phyloP scores from a whole-genome alignment of 2,888 invertebrate genomes.

The Dasypolia templi region DNA sequence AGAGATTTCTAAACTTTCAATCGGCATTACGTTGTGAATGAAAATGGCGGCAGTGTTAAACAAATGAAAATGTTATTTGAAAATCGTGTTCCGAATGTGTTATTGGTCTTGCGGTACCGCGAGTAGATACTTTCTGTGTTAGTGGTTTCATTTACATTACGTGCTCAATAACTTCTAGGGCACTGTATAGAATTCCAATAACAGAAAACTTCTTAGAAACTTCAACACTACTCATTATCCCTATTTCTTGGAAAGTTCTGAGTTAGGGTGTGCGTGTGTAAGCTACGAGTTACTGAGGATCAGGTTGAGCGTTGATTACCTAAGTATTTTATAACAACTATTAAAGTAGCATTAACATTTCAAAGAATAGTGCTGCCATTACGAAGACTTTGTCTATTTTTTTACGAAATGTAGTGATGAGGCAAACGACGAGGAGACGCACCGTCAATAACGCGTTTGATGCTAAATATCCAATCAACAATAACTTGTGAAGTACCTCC shows the following conservation, averaged over 20 bases:
- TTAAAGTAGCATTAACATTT: conserved; percentile 58
- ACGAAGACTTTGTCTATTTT: conserved; percentile 33
- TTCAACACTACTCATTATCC: conserved; percentile 7
- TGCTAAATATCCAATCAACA: conserved; percentile 51
- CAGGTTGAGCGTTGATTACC: conserved; percentile 38
- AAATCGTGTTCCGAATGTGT: conserved; percentile 70
- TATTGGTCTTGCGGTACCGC: conserved; percentile 60
- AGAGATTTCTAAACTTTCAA: conserved; percentile 67
- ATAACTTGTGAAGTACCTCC: conserved; percentile 33
- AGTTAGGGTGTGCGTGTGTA: conserved; percentile 24
- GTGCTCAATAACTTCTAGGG: conserved; percentile 47
- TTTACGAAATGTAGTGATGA: conserved; percentile 32
- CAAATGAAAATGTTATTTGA: conserved; percentile 72
- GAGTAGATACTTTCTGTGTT: conserved; percentile 53
- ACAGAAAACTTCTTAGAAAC: conserved; percentile 20
- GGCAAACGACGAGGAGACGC: conserved; percentile 5
- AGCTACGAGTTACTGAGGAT: not conserved
- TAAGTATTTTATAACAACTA: conserved; percentile 50
- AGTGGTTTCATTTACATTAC: conserved; percentile 50
- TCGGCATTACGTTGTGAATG: conserved; percentile 60
- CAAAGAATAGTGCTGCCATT: conserved; percentile 30
- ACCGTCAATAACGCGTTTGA: conserved; percentile 29
- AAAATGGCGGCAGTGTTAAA: conserved; percentile 60
- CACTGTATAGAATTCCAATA: conserved; percentile 25
- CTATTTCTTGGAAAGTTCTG: conserved; percentile 38